Evolutionary conservation across 2,888 invertebrate genomes (phyloP), one percentile per base, ranked within the genome.

Genomic region (Holacanthella duospinosa): DNA sequence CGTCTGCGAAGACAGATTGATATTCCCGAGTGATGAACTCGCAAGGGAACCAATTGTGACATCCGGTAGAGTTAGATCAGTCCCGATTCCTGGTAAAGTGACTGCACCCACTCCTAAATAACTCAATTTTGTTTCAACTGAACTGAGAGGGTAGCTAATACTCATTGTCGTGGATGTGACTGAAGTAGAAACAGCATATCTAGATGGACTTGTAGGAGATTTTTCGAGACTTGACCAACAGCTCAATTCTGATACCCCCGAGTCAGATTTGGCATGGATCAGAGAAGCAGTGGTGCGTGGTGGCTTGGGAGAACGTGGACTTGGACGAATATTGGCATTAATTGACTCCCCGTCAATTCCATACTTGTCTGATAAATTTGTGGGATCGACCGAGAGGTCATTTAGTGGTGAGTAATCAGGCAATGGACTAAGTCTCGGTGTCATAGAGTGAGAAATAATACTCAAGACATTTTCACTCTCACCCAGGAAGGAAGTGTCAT

Each of bases 231-330:
- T 88, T 16, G 88, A 88, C 84, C 89, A 89, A 75, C 71, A 72
- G 62, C 88, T 89, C 86, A 90, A 87, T 4, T 90, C 90, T 0
- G 89, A 89, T 59, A 91, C 78, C 0, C 90, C 90, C 0, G 90
- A 90, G 76, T 91, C 90, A 1, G 90, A 90, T 77, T 89, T 90
- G 1, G 87, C 86, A 71, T 66, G 68, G 66, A 72, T 71, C 84
- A 4, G 75, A 74, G 63, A 62, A 26, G 66, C 61, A 9, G 86
- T 86, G 43, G 87, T 87, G 1, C 84, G 81, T 9, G 86, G 86
- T 29, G 87, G 86, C 76, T 85, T 86, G 3, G 87, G 86, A 27
- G 86, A 86, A 66, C 81, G 80, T 0, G 81, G 80, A 53, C 79
- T 78, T 72, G 84, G 82, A 2, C 64, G 68, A 29, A 72, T 70